Conservation (phyloP, 2,797 vertebrate species). For the Perodicticus potto region DNA sequence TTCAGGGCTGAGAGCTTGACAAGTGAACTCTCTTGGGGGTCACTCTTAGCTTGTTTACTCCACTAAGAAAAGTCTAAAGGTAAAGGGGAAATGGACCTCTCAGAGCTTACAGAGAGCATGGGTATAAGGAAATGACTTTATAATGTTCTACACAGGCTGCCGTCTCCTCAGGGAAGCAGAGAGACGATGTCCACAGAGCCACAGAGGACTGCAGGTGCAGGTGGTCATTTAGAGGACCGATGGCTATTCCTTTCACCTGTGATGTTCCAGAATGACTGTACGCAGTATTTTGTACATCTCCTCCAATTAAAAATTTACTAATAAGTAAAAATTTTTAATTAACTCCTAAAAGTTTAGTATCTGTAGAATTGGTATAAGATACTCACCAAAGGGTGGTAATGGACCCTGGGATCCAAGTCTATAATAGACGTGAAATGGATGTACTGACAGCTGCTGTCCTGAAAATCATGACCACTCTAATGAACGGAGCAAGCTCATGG, state of each 20-base stretch:
- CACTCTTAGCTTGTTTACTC: not conserved
- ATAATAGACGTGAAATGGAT: not conserved
- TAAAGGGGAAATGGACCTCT: not conserved
- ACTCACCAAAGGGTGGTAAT: not conserved
- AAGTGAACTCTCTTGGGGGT: not conserved
- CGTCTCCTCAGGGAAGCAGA: constrained; percentile 8
- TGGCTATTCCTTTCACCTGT: not conserved
- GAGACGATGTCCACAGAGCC: not conserved
- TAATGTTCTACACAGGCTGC: not conserved
- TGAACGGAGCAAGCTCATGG: not conserved
- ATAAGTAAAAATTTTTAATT: not conserved
- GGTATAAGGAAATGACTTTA: not conserved
- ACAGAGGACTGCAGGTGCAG: not conserved
- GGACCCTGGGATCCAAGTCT: not conserved
- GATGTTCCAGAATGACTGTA: not conserved
- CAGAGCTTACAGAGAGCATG: not conserved
- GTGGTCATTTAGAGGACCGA: not conserved
- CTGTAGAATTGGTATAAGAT: not conserved
- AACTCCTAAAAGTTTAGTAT: not conserved
- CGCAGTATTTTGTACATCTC: not conserved
- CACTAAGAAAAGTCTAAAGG: not conserved
- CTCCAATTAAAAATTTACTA: constrained; percentile 1
- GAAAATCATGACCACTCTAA: not conserved
- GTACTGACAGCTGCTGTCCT: not conserved
- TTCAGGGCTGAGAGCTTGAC: not conserved